phyloP scores from a whole-genome alignment of 2,797 vertebrate species.

The Chromis chromis region DNA sequence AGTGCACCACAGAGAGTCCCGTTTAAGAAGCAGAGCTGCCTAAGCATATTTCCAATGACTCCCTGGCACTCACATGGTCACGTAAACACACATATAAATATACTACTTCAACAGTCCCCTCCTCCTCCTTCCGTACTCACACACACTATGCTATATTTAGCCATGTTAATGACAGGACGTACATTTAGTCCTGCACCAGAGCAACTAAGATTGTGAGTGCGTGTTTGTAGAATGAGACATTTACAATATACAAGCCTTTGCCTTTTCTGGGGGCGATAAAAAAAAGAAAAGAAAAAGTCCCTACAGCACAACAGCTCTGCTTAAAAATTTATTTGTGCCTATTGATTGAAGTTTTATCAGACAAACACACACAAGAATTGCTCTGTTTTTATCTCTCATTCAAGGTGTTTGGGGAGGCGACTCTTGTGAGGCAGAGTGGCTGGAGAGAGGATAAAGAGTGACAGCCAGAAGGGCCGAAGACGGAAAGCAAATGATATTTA shows the following conservation, averaged over 20 bases:
- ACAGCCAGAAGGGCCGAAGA: conserved; percentile 48
- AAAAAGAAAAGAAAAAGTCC: background rate
- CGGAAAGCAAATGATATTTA: conserved; percentile 66
- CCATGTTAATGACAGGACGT: conserved; percentile 59
- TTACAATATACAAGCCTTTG: conserved; percentile 26
- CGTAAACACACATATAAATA: conserved; percentile 71
- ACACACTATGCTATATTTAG: conserved; percentile 75
- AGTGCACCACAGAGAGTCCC: conserved; percentile 42
- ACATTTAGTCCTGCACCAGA: conserved; percentile 44
- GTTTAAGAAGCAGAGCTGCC: conserved; percentile 54
- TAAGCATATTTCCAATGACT: conserved; percentile 64
- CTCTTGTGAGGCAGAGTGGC: conserved; percentile 37
- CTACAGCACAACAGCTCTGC: background rate
- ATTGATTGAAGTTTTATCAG: conserved; percentile 3
- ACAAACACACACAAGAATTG: conserved; percentile 12
- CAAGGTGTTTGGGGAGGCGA: background rate
- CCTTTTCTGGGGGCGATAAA: background rate
- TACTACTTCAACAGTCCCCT: conserved; percentile 35
- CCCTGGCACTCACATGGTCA: conserved; percentile 57
- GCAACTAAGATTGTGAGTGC: conserved; percentile 25
- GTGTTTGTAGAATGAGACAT: conserved; percentile 34
- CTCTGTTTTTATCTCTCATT: conserved; percentile 35
- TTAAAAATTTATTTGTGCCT: background rate
- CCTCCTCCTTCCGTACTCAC: conserved; percentile 29
- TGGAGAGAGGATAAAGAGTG: conserved; percentile 34